Base-by-base conservation (phyloP, 1,140 invertebrate species). In the Drosophila burlai region DNA sequence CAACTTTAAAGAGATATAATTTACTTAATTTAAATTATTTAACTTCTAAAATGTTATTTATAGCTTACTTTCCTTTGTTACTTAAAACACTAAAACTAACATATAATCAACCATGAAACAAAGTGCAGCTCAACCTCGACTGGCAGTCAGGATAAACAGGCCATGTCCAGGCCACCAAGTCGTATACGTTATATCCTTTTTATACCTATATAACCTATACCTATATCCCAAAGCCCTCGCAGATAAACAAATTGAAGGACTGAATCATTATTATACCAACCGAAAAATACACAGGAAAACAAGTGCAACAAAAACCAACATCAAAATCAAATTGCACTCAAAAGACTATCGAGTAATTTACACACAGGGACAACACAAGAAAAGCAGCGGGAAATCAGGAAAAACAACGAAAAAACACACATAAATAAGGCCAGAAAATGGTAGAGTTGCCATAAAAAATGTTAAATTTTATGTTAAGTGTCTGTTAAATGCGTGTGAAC, bases 241-340 rank as follows among this genome's bases (percentile, higher is more conserved):
- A 58, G 67, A 65, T 50, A 76, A 76, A 65, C 62, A 52, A 62
- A 43, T 50, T 69, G 57, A 78, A 78, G 64, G 75, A 62, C 64
- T 29, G 5, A 46, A 47, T 26, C 54, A 21, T 66, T 52, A 65
- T 18, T 52, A 75, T 18, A 52, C 38, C 45, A 21, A 21, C 52
- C 21, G 16, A 49, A 38, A 50, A 71, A 40, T 42, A 52, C 50
- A 59, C 52, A 63, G 66, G 50, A 50, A 74, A 75, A 54, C 18
- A 36, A 78, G 57, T 69, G 82, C 68, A 47, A 47, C 84, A 72
- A 82, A 68, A 86, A 47, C 45, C 64, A 83, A 81, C 80, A 72
- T 77, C 58, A 62, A 82, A 85, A 90, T 90, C 81, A 81, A 78
- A 78, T 78, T 84, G 84, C 81, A 84, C 85, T 87, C 80, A 78